Conservation (phyloP, 2,113 vertebrate species). For the Cochlearius cochlearius region DNA sequence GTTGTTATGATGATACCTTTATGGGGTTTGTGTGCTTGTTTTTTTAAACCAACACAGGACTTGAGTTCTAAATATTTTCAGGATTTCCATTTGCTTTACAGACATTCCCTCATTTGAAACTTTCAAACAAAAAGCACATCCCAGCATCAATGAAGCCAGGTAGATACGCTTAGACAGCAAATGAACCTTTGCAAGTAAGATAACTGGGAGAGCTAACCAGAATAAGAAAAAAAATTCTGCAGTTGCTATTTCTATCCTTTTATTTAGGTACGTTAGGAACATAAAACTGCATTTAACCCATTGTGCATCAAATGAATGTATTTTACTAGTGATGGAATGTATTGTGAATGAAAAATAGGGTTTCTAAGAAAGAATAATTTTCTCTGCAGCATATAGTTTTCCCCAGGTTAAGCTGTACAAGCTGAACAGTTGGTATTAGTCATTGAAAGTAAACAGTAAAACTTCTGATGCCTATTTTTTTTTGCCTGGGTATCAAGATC, state of each 20-base stretch:
- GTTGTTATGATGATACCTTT: not conserved
- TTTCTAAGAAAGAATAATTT: not conserved
- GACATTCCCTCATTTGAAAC: not conserved
- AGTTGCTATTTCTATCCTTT: not conserved
- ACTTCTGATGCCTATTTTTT: not conserved
- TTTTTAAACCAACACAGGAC: not conserved
- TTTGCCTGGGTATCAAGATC: not conserved
- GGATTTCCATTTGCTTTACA: not conserved
- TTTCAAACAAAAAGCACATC: not conserved
- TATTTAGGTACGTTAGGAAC: not conserved
- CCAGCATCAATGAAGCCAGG: not conserved
- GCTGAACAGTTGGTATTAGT: not conserved
- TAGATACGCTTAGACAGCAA: not conserved
- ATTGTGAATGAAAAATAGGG: not conserved
- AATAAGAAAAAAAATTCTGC: not conserved
- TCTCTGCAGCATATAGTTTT: not conserved
- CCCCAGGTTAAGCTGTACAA: not conserved
- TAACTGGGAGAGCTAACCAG: not conserved
- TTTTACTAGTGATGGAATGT: not conserved
- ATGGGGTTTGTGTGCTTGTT: accelerated
- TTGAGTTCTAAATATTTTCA: not conserved
- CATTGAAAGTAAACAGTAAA: not conserved
- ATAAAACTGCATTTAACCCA: not conserved
- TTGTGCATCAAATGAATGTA: not conserved
- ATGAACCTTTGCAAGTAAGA: not conserved